phyloP scores from a whole-genome alignment of 2,797 vertebrate genomes.

The Pelobates cultripes region DNA sequence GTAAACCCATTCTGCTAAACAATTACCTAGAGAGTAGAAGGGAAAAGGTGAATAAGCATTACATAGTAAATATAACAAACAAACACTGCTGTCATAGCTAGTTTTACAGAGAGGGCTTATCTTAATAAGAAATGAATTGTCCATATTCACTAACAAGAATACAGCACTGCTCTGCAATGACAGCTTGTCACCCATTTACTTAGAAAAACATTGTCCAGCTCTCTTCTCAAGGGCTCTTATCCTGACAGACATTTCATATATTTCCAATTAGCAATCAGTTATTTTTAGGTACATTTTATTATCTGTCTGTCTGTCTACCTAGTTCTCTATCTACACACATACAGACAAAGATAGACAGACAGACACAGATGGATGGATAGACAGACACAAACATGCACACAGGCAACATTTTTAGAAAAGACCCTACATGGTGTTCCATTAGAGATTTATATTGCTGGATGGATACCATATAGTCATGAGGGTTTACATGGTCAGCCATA shows the following conservation, averaged over 20 bases:
- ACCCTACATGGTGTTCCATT: too few species aligned
- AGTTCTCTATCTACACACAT: too few species aligned
- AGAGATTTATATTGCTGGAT: too few species aligned
- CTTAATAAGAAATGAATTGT: background rate
- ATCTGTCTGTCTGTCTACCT: too few species aligned
- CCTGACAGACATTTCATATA: background rate
- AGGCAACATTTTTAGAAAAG: too few species aligned
- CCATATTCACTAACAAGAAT: background rate
- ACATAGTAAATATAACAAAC: conserved; percentile 40
- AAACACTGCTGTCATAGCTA: conserved; percentile 19
- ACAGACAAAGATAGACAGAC: too few species aligned
- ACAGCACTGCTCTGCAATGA: background rate
- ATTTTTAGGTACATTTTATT: too few species aligned
- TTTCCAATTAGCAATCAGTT: background rate
- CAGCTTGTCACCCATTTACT: background rate
- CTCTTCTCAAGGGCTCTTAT: background rate
- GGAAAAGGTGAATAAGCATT: conserved; percentile 7
- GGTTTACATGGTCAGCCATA: too few species aligned
- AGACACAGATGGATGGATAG: too few species aligned
- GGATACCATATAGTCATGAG: too few species aligned
- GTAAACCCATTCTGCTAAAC: conserved; percentile 72
- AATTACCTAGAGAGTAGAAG: conserved; percentile 66
- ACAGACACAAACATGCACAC: too few species aligned
- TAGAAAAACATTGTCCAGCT: background rate
- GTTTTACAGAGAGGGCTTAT: background rate